Evolutionary conservation across 2,888 invertebrate species (phyloP), one percentile per base, ranked within the genome.

Genomic region (Macrosoma leucophasiata): DNA sequence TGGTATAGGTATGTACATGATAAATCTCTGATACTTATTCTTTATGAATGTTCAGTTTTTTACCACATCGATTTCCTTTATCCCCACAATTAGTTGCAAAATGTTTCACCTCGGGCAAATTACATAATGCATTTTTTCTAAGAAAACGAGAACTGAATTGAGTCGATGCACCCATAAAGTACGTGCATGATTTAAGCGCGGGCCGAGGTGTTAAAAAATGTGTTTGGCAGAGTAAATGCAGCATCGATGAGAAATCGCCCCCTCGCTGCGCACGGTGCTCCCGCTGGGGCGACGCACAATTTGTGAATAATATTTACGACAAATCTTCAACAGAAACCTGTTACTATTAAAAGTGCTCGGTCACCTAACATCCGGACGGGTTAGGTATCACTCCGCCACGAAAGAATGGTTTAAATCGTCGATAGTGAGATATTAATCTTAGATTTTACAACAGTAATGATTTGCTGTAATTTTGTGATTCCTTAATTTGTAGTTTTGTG

Each of bases 171-270:
- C 68, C 54, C 72, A 71, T 76, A 76, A 76, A 75, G 63, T 60
- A 78, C 36, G 71, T 56, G 53, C 64, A 68, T 79, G 76, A 81
- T 79, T 81, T 78, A 82, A 69, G 58, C 52, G 60, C 53, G 52
- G 61, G 54, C 52, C 65, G 61, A 84, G 79, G 82, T 84, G 82
- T 84, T 82, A 82, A 84, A 71, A 81, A 82, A 77, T 82, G 71
- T 75, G 76, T 79, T 73, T 76, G 75, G 71, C 71, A 67, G 61
- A 65, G 72, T 65, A 56, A 66, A 75, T 75, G 74, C 69, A 67
- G 65, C 59, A 57, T 59, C 60, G 70, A 72, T 78, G 82, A 82
- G 73, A 79, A 78, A 81, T 82, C 67, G 82, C 64, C 79, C 81
- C 75, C 79, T 74, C 62, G 78, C 82, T 75, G 82, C 58, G 81